Evolutionary conservation across 2,888 invertebrate species (phyloP).

Genomic region (Coelinius sp.): DNA sequence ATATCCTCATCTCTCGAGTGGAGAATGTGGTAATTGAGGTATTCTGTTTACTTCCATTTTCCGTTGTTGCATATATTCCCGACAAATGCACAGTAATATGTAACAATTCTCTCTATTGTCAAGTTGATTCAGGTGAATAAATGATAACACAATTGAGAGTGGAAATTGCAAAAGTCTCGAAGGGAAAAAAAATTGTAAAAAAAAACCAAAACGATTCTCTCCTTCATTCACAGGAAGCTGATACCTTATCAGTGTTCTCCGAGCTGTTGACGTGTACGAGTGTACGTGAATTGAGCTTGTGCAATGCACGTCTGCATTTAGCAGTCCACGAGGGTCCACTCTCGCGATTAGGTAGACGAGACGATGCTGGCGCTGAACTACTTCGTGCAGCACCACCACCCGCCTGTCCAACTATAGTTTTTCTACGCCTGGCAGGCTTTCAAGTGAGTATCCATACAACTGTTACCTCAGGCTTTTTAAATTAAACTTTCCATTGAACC

Average conservation of each 20-base stretch:
- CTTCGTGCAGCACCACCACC: constrained; percentile 68
- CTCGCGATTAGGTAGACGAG: constrained; percentile 66
- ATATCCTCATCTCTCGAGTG: constrained; percentile 5
- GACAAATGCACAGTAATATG: not conserved
- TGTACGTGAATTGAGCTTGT: constrained; percentile 72
- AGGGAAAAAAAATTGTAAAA: not conserved
- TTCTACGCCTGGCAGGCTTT: constrained; percentile 72
- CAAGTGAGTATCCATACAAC: constrained; percentile 62
- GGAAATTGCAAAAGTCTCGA: not conserved
- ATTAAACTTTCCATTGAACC: constrained; percentile 1
- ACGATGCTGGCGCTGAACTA: constrained; percentile 68
- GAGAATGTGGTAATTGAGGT: constrained; percentile 20
- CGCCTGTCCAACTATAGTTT: constrained; percentile 71
- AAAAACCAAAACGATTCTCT: not conserved
- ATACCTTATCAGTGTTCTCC: constrained; percentile 71
- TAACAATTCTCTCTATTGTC: not conserved
- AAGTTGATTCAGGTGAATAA: not conserved
- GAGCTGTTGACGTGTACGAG: constrained; percentile 72
- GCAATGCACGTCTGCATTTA: constrained; percentile 73
- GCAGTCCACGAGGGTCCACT: constrained; percentile 70
- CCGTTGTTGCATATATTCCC: constrained; percentile 8
- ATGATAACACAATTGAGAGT: not conserved
- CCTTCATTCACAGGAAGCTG: constrained; percentile 66
- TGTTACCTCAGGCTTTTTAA: not conserved
- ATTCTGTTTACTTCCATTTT: constrained; percentile 11